A percentile compares a stretch with the other conserved stretches of the same genome.
Conservation (phyloP, 2,113 vertebrate species). For the Myocastor coypus region DNA sequence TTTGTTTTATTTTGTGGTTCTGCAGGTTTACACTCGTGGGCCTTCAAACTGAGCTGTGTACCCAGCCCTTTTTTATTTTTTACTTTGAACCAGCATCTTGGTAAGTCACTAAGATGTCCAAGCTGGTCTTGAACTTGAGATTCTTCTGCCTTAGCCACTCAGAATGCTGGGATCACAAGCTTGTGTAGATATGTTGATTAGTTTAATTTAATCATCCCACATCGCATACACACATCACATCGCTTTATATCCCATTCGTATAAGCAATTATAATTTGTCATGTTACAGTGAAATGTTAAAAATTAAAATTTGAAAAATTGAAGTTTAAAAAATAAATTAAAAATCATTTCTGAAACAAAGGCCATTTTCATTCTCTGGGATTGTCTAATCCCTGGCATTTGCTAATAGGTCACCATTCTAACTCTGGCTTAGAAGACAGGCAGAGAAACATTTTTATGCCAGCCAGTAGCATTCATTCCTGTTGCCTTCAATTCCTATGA, state of each 20-base stretch:
- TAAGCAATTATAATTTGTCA: not conserved
- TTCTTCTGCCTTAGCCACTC: not conserved
- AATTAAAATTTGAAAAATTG: not conserved
- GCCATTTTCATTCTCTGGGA: not conserved
- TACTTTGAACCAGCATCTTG: not conserved
- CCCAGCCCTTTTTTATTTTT: not conserved
- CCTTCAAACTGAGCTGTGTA: not conserved
- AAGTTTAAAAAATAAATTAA: not conserved
- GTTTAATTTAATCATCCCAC: not conserved
- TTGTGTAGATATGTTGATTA: not conserved
- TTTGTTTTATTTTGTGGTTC: not conserved
- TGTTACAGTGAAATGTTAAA: not conserved
- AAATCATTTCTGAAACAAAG: slow-evolving; percentile 4
- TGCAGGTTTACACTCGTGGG: not conserved
- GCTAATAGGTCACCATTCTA: not conserved
- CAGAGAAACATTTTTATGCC: not conserved
- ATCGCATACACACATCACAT: not conserved
- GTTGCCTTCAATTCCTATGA: not conserved
- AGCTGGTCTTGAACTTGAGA: not conserved
- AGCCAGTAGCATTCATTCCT: not conserved
- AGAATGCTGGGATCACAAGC: not conserved
- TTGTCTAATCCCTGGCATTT: not conserved
- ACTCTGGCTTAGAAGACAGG: not conserved
- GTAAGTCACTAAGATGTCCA: not conserved
- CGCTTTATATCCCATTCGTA: not conserved